A percentile compares a stretch with the other conserved stretches of the same genome.
Conservation (phyloP, 2,888 invertebrate genomes). For the Digitonthophagus gazella region DNA sequence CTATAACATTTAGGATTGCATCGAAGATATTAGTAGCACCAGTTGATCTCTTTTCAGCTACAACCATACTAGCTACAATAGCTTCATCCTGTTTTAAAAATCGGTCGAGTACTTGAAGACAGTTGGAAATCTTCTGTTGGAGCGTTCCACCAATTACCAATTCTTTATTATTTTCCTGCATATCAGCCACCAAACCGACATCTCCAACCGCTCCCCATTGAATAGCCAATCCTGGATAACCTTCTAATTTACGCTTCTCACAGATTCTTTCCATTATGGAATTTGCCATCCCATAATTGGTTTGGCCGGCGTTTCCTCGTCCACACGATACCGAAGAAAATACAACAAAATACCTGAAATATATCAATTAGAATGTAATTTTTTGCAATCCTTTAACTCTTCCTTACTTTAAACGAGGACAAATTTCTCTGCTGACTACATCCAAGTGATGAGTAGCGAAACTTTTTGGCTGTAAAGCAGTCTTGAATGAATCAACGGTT, state of each 20-base stretch:
- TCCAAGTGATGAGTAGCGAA: conserved; percentile 77
- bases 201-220: conserved; percentile 37
- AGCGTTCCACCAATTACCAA: no score
- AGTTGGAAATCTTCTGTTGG: no score
- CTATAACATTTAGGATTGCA: no score
- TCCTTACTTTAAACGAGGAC: conserved; percentile 49
- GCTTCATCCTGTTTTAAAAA: conserved; percentile 67
- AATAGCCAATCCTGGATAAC: conserved; percentile 33
- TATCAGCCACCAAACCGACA: no score
- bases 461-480: conserved; percentile 76
- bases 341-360: conserved; percentile 72
- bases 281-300: conserved; percentile 86
- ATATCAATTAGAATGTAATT: background rate
- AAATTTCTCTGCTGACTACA: conserved; percentile 58
- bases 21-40: no score
- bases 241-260: conserved; percentile 47
- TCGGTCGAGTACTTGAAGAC: conserved; percentile 61
- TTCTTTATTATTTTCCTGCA: no score
- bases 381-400: background rate
- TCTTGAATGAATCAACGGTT: conserved; percentile 64
- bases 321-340: conserved; percentile 90
- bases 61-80: no score
- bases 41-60: background rate
- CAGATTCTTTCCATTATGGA: conserved; percentile 73
- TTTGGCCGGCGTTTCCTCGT: conserved; percentile 85